These are phyloP conservation scores for Brachyhypopomus gauderio DNA, from an alignment of 2,113 vertebrate genomes.

Conservation along the genomic window DNA sequence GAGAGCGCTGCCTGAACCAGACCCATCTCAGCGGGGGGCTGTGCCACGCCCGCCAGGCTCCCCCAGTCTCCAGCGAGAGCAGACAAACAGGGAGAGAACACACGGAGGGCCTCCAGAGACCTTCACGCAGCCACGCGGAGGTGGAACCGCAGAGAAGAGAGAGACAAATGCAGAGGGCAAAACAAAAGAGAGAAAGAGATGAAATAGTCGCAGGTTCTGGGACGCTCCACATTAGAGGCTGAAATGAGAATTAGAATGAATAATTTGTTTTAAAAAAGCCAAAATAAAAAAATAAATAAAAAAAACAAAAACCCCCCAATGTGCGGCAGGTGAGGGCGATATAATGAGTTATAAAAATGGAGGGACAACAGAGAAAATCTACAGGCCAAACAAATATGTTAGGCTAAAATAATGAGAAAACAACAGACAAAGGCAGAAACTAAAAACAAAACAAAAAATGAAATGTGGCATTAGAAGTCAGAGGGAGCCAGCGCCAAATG, in stretches of 20 bases:
- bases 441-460: neutral
- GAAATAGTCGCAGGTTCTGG: neutral
- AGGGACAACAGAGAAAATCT: neutral
- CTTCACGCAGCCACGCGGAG: constrained; percentile 18
- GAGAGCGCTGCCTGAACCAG: constrained; percentile 52
- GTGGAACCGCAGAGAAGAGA: neutral
- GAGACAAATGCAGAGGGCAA: neutral
- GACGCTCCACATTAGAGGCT: neutral
- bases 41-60: constrained; percentile 47
- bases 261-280: neutral
- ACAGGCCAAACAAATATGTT: neutral
- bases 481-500: constrained; percentile 3
- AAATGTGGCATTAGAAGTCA: neutral
- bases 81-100: constrained; percentile 60
- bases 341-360: neutral
- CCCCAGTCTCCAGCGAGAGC: constrained; percentile 60
- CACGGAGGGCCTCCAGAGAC: constrained; percentile 60
- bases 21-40: constrained; percentile 42
- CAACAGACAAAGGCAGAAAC: constrained; percentile 20
- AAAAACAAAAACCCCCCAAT: neutral
- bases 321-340: neutral
- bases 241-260: neutral
- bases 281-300: neutral
- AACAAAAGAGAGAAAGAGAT: neutral
- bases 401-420: neutral